A percentile compares a stretch with the other conserved stretches of the same genome.
These are phyloP conservation scores for Eretmochelys imbricata DNA, from an alignment of 2,113 vertebrate genomes.

Conservation along the genomic window DNA sequence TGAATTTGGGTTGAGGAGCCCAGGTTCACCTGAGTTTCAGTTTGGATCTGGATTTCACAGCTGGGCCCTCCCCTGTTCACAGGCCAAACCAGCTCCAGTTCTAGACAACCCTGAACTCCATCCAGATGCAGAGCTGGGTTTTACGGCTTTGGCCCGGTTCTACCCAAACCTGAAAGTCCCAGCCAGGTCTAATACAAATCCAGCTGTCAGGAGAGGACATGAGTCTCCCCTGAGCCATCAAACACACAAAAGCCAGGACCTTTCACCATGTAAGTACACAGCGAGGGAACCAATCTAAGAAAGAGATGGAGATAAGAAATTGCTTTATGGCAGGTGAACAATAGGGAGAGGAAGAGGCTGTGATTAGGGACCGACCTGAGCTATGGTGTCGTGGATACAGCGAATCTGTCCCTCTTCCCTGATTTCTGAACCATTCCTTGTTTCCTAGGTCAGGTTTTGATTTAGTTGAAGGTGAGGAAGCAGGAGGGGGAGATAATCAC, in stretches of 20 bases:
- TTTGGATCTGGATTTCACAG: background rate
- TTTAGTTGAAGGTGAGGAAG: constrained; percentile 29
- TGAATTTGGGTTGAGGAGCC: background rate
- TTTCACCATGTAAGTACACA: background rate
- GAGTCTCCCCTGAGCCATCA: rapidly evolving
- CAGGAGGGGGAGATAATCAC: constrained; percentile 45
- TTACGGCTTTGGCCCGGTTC: background rate
- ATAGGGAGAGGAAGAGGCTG: background rate
- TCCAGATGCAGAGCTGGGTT: background rate
- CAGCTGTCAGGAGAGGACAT: too few relatives aligned
- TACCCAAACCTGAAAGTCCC: background rate
- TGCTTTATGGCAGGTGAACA: background rate
- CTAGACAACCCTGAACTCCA: rapidly evolving
- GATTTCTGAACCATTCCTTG: constrained; percentile 41
- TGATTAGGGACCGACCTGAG: background rate
- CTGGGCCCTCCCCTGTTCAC: background rate
- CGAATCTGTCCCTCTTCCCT: background rate
- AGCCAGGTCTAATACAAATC: background rate
- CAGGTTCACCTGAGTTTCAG: rapidly evolving
- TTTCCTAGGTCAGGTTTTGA: constrained; percentile 18
- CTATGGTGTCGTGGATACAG: background rate
- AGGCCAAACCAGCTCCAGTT: background rate
- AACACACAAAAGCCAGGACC: background rate
- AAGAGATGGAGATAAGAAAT: background rate
- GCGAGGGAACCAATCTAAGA: background rate